Percentiles rank a stretch among this genome's conserved stretches.
phyloP scores from a whole-genome alignment of 2,113 vertebrate species.

The Proterorhinus semilunaris region DNA sequence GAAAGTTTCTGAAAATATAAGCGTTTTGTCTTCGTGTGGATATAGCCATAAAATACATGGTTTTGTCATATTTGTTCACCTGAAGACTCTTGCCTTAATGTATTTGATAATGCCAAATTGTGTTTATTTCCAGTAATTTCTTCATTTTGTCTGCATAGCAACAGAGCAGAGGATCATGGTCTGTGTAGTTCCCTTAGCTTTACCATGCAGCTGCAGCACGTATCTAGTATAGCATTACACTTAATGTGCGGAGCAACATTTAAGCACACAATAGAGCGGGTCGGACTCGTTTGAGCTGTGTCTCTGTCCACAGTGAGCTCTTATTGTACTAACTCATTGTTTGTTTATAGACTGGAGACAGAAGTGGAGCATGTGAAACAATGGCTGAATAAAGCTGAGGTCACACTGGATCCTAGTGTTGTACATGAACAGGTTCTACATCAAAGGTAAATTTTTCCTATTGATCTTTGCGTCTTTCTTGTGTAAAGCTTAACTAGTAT shows the following conservation, averaged over 20 bases:
- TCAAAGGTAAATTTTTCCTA: constrained; percentile 34
- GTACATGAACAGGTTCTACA: constrained; percentile 33
- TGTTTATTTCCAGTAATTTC: no score
- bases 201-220: neutral
- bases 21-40: no score
- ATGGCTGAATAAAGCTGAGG: constrained; percentile 33
- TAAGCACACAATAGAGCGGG: neutral
- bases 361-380: constrained; percentile 27
- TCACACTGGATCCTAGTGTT: constrained; percentile 9
- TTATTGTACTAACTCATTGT: neutral
- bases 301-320: neutral
- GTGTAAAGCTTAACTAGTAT: neutral
- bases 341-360: constrained; percentile 43
- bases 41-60: no score
- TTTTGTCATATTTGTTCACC: no score
- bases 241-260: neutral
- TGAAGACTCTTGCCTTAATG: no score
- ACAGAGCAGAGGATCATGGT: neutral
- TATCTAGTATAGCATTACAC: neutral
- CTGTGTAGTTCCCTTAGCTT: neutral
- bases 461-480: neutral
- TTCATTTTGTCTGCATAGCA: neutral
- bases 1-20: no score
- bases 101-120: no score
- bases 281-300: constrained; percentile 13